These are phyloP conservation scores for Hypsibius dujardini DNA, from an alignment of 1,140 invertebrate species.

Conservation along the genomic window DNA sequence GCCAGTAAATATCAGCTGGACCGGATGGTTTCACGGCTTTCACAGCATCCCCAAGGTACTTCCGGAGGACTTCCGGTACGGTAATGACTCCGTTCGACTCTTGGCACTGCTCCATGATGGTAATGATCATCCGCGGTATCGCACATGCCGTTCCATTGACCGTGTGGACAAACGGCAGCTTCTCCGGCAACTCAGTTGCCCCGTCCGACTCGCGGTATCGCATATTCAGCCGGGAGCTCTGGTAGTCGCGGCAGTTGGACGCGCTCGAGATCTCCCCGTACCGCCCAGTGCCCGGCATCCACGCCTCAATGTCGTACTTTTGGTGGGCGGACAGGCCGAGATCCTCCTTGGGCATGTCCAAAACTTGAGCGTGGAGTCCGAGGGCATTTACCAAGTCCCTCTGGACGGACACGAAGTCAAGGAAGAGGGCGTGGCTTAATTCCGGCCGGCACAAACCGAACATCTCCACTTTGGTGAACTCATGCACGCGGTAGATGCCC, in stretches of 20 bases:
- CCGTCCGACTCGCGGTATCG: conserved; percentile 41
- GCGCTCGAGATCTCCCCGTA: conserved; percentile 91
- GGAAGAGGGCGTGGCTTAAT: conserved; percentile 47
- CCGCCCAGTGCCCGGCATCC: conserved; percentile 66
- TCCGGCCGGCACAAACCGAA: conserved; percentile 52
- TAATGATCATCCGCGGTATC: conserved; percentile 69
- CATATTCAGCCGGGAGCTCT: conserved; percentile 65
- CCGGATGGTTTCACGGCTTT: background rate
- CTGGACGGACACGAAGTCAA: conserved; percentile 57
- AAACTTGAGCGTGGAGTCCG: conserved; percentile 56
- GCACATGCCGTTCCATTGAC: conserved; percentile 91
- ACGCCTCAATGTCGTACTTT: conserved; percentile 92
- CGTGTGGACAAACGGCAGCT: conserved; percentile 47
- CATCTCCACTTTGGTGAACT: conserved; percentile 97
- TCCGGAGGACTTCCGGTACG: conserved; percentile 33
- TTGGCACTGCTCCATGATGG: conserved; percentile 69
- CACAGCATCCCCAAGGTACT: conserved; percentile 29
- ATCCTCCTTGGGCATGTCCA: conserved; percentile 89
- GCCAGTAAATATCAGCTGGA: background rate
- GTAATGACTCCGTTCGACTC: conserved; percentile 33
- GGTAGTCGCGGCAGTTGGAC: conserved; percentile 92
- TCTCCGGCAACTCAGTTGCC: conserved; percentile 22
- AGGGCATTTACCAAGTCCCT: conserved; percentile 53
- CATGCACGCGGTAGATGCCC: conserved; percentile 68
- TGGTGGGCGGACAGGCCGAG: conserved; percentile 73